These are phyloP conservation scores for Antechinus stuartii DNA, from an alignment of 2,113 vertebrate species.

Conservation along the genomic window DNA sequence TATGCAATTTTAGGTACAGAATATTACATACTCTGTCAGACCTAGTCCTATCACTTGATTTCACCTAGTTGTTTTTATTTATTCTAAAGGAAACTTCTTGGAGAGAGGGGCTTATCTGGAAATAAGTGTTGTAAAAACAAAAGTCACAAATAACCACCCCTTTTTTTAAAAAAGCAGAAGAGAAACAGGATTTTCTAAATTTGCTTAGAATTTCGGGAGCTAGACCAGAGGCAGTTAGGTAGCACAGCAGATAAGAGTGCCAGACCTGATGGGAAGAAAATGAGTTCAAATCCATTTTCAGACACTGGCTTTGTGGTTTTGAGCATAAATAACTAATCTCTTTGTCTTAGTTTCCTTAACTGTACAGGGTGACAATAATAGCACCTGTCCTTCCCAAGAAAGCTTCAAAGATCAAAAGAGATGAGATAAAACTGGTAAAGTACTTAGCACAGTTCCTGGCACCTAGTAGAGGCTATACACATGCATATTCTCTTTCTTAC, in stretches of 20 bases:
- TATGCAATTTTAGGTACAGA: background rate
- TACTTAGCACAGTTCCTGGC: background rate
- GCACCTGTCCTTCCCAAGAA: background rate
- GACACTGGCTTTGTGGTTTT: background rate
- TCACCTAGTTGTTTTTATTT: background rate
- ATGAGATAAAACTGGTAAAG: background rate
- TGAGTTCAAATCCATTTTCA: background rate
- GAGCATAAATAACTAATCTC: background rate
- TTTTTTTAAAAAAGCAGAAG: background rate
- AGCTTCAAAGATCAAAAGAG: background rate
- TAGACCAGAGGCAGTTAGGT: no score
- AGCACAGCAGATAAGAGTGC: no score
- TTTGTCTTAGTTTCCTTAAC: background rate
- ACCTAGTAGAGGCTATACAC: background rate
- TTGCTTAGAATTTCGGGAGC: background rate
- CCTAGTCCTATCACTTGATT: background rate
- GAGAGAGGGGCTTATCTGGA: background rate
- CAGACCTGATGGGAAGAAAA: background rate
- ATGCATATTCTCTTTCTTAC: background rate
- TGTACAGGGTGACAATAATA: background rate
- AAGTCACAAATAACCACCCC: background rate
- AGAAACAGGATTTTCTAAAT: background rate
- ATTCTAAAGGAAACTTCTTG: background rate
- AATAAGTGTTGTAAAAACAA: background rate
- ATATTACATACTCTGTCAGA: background rate